Evolutionary conservation across 2,113 vertebrate genomes (phyloP).

Genomic region (Phycodurus eques): DNA sequence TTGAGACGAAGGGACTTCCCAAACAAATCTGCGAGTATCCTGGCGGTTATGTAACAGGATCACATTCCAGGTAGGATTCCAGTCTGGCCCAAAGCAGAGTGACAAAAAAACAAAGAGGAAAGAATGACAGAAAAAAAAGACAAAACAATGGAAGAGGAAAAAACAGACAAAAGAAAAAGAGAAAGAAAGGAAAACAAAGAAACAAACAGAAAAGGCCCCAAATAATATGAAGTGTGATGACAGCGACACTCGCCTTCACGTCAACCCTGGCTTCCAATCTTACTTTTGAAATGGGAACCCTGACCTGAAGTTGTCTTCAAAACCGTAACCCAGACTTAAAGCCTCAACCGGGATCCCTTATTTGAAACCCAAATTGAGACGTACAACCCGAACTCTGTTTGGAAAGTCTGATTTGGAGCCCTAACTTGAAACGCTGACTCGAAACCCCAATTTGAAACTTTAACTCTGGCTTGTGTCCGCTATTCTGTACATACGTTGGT

Average conservation of each 20-base stretch:
- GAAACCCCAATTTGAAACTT: not conserved
- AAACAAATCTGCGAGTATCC: slow-evolving; percentile 37
- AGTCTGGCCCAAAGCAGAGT: slow-evolving; percentile 10
- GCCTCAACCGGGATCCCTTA: too few relatives aligned
- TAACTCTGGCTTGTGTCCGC: too few relatives aligned
- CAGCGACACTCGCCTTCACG: not conserved
- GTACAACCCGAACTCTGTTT: too few relatives aligned
- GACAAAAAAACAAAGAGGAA: not conserved
- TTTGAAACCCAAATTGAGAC: too few relatives aligned
- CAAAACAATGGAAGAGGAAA: not conserved
- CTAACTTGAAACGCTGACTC: not conserved
- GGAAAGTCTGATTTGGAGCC: too few relatives aligned
- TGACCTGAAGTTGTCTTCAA: too few relatives aligned
- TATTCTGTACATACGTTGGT: too few relatives aligned
- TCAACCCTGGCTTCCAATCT: not conserved
- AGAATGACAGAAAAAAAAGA: not conserved
- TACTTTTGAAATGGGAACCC: too few relatives aligned
- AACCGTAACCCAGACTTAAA: too few relatives aligned
- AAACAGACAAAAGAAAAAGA: not conserved
- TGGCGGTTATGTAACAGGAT: slow-evolving; percentile 43
- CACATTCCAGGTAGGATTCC: slow-evolving; percentile 53
- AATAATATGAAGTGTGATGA: not conserved
- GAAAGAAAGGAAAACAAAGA: not conserved
- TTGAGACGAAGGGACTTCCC: slow-evolving; percentile 1
- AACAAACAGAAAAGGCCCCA: not conserved